These are phyloP conservation scores for Nomada ruficornis DNA, from an alignment of 2,888 invertebrate genomes.

Conservation along the genomic window DNA sequence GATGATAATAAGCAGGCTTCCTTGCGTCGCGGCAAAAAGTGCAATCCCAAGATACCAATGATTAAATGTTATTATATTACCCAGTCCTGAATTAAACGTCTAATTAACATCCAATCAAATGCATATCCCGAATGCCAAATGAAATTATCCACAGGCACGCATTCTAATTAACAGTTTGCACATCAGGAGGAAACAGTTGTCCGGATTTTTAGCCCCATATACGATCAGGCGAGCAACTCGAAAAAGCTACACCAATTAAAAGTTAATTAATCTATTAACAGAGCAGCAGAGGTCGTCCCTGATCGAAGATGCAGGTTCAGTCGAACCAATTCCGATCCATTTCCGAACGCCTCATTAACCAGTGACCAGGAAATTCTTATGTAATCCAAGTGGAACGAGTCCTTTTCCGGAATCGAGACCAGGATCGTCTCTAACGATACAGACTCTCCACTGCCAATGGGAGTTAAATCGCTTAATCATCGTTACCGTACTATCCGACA, in stretches of 20 bases:
- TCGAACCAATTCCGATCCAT: neutral
- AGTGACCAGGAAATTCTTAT: slow-evolving; percentile 35
- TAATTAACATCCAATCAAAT: too few species aligned
- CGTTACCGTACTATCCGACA: slow-evolving; percentile 28
- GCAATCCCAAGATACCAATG: too few species aligned
- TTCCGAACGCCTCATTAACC: slow-evolving; percentile 1
- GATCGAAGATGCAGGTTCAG: neutral
- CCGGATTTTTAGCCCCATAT: neutral
- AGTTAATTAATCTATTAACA: slow-evolving; percentile 9
- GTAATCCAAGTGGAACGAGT: slow-evolving; percentile 35
- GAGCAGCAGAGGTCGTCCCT: neutral
- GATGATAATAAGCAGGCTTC: too few species aligned
- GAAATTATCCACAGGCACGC: too few species aligned
- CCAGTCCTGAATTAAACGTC: too few species aligned
- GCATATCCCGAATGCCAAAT: too few species aligned
- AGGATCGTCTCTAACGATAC: slow-evolving; percentile 32
- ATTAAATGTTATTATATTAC: too few species aligned
- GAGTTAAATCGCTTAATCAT: slow-evolving; percentile 52
- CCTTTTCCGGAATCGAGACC: slow-evolving; percentile 32
- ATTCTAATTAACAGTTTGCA: too few species aligned
- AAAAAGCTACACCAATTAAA: neutral
- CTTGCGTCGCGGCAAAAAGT: too few species aligned
- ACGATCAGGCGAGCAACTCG: neutral
- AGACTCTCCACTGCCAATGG: slow-evolving; percentile 16
- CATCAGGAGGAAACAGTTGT: neutral